Conservation (phyloP, 2,797 vertebrate genomes). For the Fistularia tabacaria region DNA sequence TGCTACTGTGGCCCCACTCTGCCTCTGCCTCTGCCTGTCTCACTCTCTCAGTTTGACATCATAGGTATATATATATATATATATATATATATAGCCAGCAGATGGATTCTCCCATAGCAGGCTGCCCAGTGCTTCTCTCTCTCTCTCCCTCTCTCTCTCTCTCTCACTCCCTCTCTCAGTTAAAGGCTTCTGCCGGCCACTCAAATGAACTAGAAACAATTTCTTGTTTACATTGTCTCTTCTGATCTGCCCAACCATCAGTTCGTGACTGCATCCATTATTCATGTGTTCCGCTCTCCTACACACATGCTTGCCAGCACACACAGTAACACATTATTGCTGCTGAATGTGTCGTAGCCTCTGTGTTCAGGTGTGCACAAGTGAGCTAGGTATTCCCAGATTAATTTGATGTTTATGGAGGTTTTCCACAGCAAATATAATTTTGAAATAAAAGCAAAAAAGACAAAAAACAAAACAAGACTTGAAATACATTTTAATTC, state of each 20-base stretch:
- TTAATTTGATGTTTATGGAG: slow-evolving; percentile 1
- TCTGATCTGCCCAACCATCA: slow-evolving; percentile 65
- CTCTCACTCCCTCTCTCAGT: slow-evolving; percentile 1
- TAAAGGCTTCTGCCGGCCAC: slow-evolving; percentile 34
- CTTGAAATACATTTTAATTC: too few relatives aligned
- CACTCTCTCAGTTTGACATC: slow-evolving; percentile 68
- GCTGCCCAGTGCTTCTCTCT: slow-evolving; percentile 36
- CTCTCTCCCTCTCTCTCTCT: too few relatives aligned
- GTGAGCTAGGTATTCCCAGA: not conserved
- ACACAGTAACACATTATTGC: slow-evolving; percentile 15
- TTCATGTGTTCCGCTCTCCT: slow-evolving; percentile 54
- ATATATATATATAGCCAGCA: slow-evolving; percentile 76
- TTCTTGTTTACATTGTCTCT: slow-evolving; percentile 69
- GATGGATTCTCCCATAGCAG: slow-evolving; percentile 75
- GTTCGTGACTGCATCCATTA: slow-evolving; percentile 68
- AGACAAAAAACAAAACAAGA: too few relatives aligned
- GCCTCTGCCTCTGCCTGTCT: slow-evolving; percentile 9
- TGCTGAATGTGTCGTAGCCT: slow-evolving; percentile 14
- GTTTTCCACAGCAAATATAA: too few relatives aligned
- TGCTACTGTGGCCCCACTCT: slow-evolving; percentile 3
- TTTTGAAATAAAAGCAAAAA: slow-evolving; percentile 5
- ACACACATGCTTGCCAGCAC: slow-evolving; percentile 19
- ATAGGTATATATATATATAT: slow-evolving; percentile 76
- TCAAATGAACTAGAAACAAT: slow-evolving; percentile 72
- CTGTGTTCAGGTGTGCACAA: slow-evolving; percentile 13